Evolutionary conservation across 2,113 vertebrate species (phyloP), one percentile per base, ranked within the genome.

Genomic region (Gorsachius goisagi): DNA sequence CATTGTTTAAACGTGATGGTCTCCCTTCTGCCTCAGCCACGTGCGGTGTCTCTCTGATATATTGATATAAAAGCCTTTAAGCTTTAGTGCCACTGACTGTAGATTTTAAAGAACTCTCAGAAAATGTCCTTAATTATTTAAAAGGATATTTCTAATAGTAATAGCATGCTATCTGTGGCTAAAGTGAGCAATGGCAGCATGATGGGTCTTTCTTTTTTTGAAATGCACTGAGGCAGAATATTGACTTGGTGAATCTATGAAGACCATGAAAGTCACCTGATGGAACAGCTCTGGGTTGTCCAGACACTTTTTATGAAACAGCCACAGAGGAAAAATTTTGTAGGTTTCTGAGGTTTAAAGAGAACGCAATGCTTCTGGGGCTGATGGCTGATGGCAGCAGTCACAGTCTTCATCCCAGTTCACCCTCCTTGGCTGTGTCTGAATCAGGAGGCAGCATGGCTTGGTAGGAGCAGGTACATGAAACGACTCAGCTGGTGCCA

Each of bases 1-100:
- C 4, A 2, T 44, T 0, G 0, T 73, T 68, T 45, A 49, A 88
- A 17, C 0, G 1, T 39, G 23, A 32, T 84, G 47, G 45, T 69
- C 52, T 85, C 12, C 28, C 24, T 56, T 80, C 44, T 63, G 16
- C 32, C 66, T 86, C 39, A 88, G 76, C 27, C 41, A 81, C 33
- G 3, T 14, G 23, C 17, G 8, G 7, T 18, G 15, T 37, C 15
- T 77, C 35, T 88, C 26, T 58, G 39, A n/a, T 44, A 49, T 27
- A 68, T 27, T 33, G 35, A 50, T 47, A 72, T 11, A 72, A 85
- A 95, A 73, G 7, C 35, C 59, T 88, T 88, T 52, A 67, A 89
- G 82, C 17, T 85, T 77, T 7, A 59, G 53, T 63, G 21, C 37
- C 83, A 37, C 41, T 9, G 11, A 44, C 44, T 27, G 8, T 24